phyloP scores from a whole-genome alignment of 2,797 vertebrate species.

The Pteronotus mesoamericanus region DNA sequence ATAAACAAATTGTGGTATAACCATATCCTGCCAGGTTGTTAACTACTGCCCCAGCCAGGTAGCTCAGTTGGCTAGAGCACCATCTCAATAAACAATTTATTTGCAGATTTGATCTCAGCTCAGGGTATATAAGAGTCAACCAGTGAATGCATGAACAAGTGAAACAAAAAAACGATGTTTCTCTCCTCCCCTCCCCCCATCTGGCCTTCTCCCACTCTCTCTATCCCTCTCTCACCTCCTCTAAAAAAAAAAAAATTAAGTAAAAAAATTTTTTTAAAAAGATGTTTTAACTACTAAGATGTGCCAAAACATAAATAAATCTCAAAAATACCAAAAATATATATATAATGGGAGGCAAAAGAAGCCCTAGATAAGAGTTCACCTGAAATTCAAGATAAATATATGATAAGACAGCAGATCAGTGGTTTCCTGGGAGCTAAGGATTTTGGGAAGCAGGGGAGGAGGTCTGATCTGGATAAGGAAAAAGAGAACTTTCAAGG shows the following conservation, averaged over 20 bases:
- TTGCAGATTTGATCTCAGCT: not conserved
- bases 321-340: not conserved
- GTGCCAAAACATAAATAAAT: not conserved
- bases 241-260: not conserved
- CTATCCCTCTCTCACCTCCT: not conserved
- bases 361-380: not conserved
- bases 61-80: not conserved
- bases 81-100: too few species aligned
- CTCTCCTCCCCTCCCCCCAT: too few species aligned
- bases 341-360: conserved; percentile 34
- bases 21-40: not conserved
- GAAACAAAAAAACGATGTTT: not conserved
- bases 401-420: not conserved
- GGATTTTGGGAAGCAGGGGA: not conserved
- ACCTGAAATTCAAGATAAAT: not conserved
- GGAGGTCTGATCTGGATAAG: not conserved
- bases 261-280: not conserved
- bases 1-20: not conserved
- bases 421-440: not conserved
- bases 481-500: not conserved
- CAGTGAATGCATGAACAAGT: not conserved
- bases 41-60: not conserved
- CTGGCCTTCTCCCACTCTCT: too few species aligned
- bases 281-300: not conserved
- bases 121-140: not conserved